Percentiles rank a stretch among this genome's conserved stretches.
These are phyloP conservation scores for Iguana delicatissima DNA, from an alignment of 2,797 vertebrate species.

Conservation along the genomic window DNA sequence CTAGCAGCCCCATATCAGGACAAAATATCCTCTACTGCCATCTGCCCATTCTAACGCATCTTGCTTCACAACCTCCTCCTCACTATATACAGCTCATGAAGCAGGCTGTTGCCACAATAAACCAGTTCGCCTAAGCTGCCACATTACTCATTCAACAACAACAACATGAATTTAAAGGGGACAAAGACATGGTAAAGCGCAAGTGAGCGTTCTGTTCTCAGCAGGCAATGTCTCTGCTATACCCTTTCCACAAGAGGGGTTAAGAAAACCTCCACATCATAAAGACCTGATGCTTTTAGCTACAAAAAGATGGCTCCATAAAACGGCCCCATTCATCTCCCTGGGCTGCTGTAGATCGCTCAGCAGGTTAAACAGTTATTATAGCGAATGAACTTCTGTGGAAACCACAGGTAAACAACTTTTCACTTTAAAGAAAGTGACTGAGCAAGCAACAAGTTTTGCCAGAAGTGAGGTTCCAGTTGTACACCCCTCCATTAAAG, in stretches of 20 bases:
- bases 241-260: not conserved
- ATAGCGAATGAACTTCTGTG: not conserved
- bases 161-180: not conserved
- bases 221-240: not conserved
- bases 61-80: conserved; percentile 27
- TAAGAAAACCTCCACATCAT: not conserved
- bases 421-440: conserved; percentile 65
- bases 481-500: conserved; percentile 70
- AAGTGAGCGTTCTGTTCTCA: not conserved
- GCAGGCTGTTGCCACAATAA: not conserved
- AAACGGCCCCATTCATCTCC: not conserved
- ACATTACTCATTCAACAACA: not conserved
- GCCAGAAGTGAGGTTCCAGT: conserved; percentile 45
- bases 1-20: conserved; percentile 8
- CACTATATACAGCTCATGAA: conserved; percentile 4
- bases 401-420: conserved; percentile 37
- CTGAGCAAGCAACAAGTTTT: not conserved
- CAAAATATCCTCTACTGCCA: not conserved
- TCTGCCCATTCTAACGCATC: conserved; percentile 22
- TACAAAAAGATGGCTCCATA: too few relatives aligned
- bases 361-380: not conserved
- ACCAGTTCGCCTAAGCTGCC: not conserved
- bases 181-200: not conserved
- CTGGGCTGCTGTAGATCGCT: not conserved
- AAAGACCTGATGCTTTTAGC: not conserved